Conservation (phyloP, 2,113 vertebrate species). For the Leucopsar rothschildi region DNA sequence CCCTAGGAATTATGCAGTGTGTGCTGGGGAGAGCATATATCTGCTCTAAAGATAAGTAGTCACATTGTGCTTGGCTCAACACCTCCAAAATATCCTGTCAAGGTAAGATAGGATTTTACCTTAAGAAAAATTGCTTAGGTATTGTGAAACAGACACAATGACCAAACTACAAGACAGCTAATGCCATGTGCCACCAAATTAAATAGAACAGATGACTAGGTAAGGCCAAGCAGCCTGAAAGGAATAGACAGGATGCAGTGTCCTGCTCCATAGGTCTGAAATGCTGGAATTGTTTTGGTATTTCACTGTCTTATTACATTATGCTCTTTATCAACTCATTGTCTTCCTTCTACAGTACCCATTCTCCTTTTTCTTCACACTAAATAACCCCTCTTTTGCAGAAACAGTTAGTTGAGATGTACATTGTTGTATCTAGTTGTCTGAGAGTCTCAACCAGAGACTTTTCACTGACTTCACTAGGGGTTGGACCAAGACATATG, state of each 20-base stretch:
- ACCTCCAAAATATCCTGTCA: no score
- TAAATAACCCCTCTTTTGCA: neutral
- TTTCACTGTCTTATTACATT: neutral
- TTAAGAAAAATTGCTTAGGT: neutral
- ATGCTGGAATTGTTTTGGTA: neutral
- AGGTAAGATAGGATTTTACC: no score
- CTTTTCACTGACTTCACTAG: neutral
- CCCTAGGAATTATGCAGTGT: neutral
- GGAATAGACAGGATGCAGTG: neutral
- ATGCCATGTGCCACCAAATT: neutral
- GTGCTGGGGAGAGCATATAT: neutral
- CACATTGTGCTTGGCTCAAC: accelerated
- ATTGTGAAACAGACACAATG: neutral
- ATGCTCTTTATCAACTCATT: neutral
- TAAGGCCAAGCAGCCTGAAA: neutral
- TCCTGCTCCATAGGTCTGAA: neutral
- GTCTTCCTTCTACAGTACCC: neutral
- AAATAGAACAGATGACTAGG: neutral
- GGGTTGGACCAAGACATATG: neutral
- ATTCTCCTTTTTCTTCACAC: neutral
- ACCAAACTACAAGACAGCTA: neutral
- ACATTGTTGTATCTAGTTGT: neutral
- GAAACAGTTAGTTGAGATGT: neutral
- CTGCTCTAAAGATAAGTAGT: neutral
- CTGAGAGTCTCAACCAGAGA: neutral